phyloP scores from a whole-genome alignment of 2,797 vertebrate genomes.

The Notolabrus celidotus region DNA sequence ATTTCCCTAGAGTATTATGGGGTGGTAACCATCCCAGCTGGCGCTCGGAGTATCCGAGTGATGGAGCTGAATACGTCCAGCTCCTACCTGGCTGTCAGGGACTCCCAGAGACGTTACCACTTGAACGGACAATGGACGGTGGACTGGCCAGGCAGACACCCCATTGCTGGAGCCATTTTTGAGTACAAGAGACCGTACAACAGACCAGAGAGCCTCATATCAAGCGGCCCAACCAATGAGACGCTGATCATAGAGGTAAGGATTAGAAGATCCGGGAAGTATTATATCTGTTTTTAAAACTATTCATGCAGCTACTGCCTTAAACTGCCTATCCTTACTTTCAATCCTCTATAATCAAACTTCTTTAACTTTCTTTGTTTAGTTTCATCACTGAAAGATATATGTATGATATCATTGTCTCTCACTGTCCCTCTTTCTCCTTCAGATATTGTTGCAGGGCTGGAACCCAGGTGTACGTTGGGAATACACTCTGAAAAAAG shows the following conservation, averaged over 20 bases:
- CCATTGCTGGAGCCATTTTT: conserved; percentile 88
- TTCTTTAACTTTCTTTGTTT: neutral
- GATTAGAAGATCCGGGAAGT: neutral
- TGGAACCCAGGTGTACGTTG: conserved; percentile 90
- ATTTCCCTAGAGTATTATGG: conserved; percentile 86
- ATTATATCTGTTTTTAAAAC: neutral
- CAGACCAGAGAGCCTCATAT: conserved; percentile 87
- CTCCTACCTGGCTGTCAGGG: conserved; percentile 89
- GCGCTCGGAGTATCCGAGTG: conserved; percentile 88
- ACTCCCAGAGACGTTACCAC: conserved; percentile 85
- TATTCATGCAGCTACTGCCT: neutral
- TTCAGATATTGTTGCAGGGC: conserved; percentile 90
- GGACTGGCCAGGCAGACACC: conserved; percentile 90
- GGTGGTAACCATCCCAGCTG: conserved; percentile 88
- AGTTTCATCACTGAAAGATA: neutral
- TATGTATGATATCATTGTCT: neutral
- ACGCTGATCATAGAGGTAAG: conserved; percentile 89
- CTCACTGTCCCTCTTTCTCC: conserved; percentile 16
- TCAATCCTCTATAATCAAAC: neutral
- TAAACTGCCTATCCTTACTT: neutral
- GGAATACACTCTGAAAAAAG: conserved; percentile 88
- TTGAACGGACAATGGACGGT: conserved; percentile 91
- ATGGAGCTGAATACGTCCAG: conserved; percentile 88
- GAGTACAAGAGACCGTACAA: conserved; percentile 89
- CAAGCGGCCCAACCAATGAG: conserved; percentile 90